Percentiles rank a stretch among this genome's conserved stretches.
These are phyloP conservation scores for Oreochromis mossambicus DNA, from an alignment of 2,797 vertebrate genomes.

Conservation along the genomic window DNA sequence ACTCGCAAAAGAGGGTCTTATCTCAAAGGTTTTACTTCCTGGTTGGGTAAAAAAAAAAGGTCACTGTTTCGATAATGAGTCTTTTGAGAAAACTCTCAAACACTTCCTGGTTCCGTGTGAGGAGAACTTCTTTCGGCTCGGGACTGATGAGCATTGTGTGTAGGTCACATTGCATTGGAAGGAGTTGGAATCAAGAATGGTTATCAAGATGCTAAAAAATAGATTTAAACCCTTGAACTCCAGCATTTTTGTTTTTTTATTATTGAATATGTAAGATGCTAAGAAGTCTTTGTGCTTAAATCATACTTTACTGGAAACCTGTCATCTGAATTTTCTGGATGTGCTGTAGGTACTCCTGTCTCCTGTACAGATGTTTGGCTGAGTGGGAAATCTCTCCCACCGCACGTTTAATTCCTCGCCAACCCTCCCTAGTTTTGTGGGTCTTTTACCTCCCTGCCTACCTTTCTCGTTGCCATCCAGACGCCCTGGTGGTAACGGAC, in stretches of 20 bases:
- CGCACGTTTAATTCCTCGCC: conserved; percentile 27
- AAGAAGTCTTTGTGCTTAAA: neutral
- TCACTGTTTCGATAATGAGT: too few relatives aligned
- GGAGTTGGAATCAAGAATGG: too few relatives aligned
- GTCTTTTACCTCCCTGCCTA: neutral
- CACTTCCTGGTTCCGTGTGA: too few relatives aligned
- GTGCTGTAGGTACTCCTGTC: conserved; percentile 16
- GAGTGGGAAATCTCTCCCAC: neutral
- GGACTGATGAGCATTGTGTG: too few relatives aligned
- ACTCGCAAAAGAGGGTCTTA: neutral
- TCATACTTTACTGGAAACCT: neutral
- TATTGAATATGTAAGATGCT: neutral
- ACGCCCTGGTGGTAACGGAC: neutral
- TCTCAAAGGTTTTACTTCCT: neutral
- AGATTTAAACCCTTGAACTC: neutral
- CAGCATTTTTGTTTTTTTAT: neutral
- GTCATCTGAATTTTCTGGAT: neutral
- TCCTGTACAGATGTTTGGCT: conserved; percentile 43
- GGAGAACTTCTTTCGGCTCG: too few relatives aligned
- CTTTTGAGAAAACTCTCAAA: too few relatives aligned
- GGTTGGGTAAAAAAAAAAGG: neutral
- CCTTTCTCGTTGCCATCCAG: conserved; percentile 32
- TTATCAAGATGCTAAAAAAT: too few relatives aligned
- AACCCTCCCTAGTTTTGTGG: conserved; percentile 9
- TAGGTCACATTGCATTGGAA: too few relatives aligned